Conservation (phyloP, 2,113 vertebrate species). For the Anseranas semipalmata region DNA sequence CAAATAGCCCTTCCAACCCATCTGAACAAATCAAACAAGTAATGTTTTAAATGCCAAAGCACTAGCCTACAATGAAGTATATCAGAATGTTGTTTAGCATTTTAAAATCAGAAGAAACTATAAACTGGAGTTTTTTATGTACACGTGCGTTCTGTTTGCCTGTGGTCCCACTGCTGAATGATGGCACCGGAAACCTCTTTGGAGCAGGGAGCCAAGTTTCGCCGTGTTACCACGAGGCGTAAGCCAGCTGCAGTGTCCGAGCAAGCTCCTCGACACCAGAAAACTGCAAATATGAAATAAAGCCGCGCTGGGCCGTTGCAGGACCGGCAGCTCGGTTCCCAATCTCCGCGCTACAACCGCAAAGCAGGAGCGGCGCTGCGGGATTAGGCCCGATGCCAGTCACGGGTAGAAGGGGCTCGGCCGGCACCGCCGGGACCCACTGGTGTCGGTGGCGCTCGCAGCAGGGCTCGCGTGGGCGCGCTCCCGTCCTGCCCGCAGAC, state of each 20-base stretch:
- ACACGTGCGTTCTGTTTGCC: not conserved
- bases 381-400: too few species aligned
- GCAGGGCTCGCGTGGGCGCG: too few species aligned
- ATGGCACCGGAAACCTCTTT: not conserved
- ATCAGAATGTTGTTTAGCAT: not conserved
- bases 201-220: not conserved
- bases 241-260: fast-evolving
- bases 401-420: too few species aligned
- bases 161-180: not conserved
- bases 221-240: fast-evolving
- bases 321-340: not conserved
- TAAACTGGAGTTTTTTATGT: not conserved
- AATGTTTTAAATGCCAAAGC: not conserved
- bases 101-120: not conserved
- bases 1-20: not conserved
- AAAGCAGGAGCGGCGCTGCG: too few species aligned
- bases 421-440: too few species aligned
- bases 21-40: not conserved
- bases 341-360: too few species aligned
- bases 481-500: too few species aligned
- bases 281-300: not conserved
- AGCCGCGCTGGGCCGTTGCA: not conserved
- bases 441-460: too few species aligned
- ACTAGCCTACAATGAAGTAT: not conserved
- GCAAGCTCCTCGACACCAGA: not conserved